phyloP scores from a whole-genome alignment of 2,888 invertebrate species.

The Trisateles emortualis region DNA sequence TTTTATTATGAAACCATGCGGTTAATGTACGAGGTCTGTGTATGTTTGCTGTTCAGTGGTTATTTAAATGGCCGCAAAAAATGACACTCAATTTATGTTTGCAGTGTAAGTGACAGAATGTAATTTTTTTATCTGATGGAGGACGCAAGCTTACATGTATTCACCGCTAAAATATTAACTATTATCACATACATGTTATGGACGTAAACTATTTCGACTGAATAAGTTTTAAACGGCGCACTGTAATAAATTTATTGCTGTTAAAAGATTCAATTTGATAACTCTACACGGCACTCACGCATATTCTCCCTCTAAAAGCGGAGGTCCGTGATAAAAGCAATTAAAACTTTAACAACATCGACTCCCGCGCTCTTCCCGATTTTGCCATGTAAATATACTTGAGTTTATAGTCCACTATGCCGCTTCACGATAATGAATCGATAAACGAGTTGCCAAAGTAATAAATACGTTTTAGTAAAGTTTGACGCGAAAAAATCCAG shows the following conservation, averaged over 20 bases:
- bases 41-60: too few species aligned
- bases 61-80: too few species aligned
- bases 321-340: conserved; percentile 79
- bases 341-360: conserved; percentile 81
- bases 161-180: conserved; percentile 24
- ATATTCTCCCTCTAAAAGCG: conserved; percentile 74
- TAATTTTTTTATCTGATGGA: too few species aligned
- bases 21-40: too few species aligned
- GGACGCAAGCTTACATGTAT: conserved; percentile 24
- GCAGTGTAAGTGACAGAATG: too few species aligned
- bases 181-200: conserved; percentile 12
- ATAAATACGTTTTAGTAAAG: conserved; percentile 50
- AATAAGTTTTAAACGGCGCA: conserved; percentile 48
- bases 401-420: conserved; percentile 57
- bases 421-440: conserved; percentile 55
- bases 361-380: conserved; percentile 68
- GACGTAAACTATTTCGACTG: conserved; percentile 19
- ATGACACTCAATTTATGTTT: too few species aligned
- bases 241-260: conserved; percentile 55
- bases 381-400: conserved; percentile 60
- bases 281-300: conserved; percentile 66
- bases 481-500: conserved; percentile 44
- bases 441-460: conserved; percentile 53
- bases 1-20: too few species aligned
- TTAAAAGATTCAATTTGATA: conserved; percentile 75